Conservation (phyloP, 1,140 invertebrate genomes). For the Eupeodes corollae region DNA sequence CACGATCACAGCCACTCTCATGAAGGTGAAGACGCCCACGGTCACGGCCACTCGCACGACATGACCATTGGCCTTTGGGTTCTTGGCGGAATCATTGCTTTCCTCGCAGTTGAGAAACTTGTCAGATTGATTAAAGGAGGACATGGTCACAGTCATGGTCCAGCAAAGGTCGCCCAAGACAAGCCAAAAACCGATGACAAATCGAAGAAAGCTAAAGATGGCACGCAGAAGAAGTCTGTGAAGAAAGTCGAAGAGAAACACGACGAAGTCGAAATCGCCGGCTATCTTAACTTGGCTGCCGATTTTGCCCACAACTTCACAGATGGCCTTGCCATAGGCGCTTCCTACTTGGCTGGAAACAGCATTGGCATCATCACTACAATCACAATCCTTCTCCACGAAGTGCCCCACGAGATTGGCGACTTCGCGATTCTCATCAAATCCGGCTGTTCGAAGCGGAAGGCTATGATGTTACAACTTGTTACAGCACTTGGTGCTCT, state of each 20-base stretch:
- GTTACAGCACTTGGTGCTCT: constrained; percentile 90
- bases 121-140: constrained; percentile 80
- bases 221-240: constrained; percentile 25
- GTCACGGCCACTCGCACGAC: constrained; percentile 54
- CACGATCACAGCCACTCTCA: constrained; percentile 41
- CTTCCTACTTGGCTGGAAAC: constrained; percentile 81
- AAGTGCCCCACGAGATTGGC: constrained; percentile 94
- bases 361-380: constrained; percentile 83
- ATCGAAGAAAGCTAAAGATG: constrained; percentile 9
- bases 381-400: constrained; percentile 81
- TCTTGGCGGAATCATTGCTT: constrained; percentile 75
- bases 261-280: constrained; percentile 58
- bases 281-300: constrained; percentile 88
- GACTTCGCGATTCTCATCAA: constrained; percentile 94
- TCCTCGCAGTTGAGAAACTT: constrained; percentile 84
- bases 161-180: constrained; percentile 19
- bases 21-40: constrained; percentile 37
- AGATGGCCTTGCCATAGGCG: constrained; percentile 89
- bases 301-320: constrained; percentile 97
- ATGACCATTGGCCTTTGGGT: constrained; percentile 76
- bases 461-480: constrained; percentile 84
- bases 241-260: constrained; percentile 29
- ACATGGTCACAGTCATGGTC: constrained; percentile 44
- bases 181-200: constrained; percentile 10
- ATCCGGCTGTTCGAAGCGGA: constrained; percentile 81